These are phyloP conservation scores for Dreissena rostriformis DNA, from an alignment of 1,140 invertebrate genomes.

Conservation along the genomic window DNA sequence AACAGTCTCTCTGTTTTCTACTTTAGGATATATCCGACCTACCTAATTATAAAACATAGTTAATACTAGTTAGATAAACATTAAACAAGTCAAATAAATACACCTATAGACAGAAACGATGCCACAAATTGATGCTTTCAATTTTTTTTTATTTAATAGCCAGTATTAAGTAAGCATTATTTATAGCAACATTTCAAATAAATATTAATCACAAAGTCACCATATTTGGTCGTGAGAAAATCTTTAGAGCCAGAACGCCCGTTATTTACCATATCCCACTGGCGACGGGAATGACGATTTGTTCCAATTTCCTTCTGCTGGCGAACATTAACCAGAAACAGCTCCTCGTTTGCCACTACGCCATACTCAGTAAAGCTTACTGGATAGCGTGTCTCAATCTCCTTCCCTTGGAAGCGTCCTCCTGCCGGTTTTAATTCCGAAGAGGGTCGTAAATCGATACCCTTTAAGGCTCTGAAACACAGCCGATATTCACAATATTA, in stretches of 20 bases:
- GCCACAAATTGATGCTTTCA: not conserved
- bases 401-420: too few relatives aligned
- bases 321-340: conserved; percentile 20
- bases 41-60: conserved; percentile 9
- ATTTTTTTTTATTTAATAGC: too few relatives aligned
- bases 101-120: not conserved
- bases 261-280: conserved; percentile 34
- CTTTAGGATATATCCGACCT: conserved; percentile 28
- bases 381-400: not conserved
- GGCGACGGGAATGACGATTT: not conserved
- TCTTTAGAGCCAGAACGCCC: not conserved
- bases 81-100: not conserved
- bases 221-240: not conserved
- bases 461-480: too few relatives aligned
- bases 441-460: too few relatives aligned
- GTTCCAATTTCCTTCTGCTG: not conserved
- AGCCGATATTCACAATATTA: too few relatives aligned
- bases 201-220: not conserved
- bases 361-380: conserved; percentile 38
- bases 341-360: conserved; percentile 26
- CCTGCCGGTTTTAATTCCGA: too few relatives aligned
- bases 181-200: not conserved
- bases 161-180: not conserved
- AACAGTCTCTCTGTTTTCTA: not conserved
- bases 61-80: not conserved